A percentile compares a stretch with the other conserved stretches of the same genome.
Evolutionary conservation across 2,888 invertebrate genomes (phyloP).

Genomic region (Mystacides longicornis): DNA sequence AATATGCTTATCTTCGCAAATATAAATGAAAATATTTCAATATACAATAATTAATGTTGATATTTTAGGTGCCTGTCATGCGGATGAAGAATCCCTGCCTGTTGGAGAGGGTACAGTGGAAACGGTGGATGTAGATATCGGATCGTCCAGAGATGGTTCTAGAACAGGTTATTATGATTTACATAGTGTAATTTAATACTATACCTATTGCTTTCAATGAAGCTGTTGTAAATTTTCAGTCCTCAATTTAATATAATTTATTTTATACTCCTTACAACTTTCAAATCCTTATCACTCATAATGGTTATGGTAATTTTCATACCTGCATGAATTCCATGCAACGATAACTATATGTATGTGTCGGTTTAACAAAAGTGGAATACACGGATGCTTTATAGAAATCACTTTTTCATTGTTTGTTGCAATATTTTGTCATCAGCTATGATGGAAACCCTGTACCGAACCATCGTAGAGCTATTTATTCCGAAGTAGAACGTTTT

Average conservation of each 20-base stretch:
- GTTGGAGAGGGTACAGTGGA: constrained; percentile 46
- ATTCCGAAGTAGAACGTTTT: constrained; percentile 40
- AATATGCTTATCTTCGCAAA: not conserved
- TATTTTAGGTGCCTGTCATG: constrained; percentile 41
- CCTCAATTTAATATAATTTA: too few species aligned
- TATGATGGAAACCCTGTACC: constrained; percentile 37
- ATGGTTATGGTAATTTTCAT: too few species aligned
- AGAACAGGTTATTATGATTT: constrained; percentile 61
- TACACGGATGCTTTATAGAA: too few species aligned
- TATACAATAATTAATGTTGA: constrained; percentile 2
- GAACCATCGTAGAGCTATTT: constrained; percentile 43
- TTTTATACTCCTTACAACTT: too few species aligned
- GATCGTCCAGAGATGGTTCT: constrained; percentile 79
- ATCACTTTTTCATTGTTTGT: not conserved
- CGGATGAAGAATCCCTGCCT: constrained; percentile 35
- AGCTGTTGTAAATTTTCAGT: too few species aligned
- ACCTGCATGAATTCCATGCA: too few species aligned
- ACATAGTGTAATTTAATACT: too few species aligned
- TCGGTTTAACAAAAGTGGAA: too few species aligned
- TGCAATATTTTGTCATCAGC: constrained; percentile 31
- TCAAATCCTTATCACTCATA: too few species aligned
- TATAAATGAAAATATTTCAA: not conserved
- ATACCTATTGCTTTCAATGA: too few species aligned
- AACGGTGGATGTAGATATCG: constrained; percentile 71
- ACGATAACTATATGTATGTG: too few species aligned